phyloP scores from a whole-genome alignment of 2,797 vertebrate species.

The Phoebastria nigripes region DNA sequence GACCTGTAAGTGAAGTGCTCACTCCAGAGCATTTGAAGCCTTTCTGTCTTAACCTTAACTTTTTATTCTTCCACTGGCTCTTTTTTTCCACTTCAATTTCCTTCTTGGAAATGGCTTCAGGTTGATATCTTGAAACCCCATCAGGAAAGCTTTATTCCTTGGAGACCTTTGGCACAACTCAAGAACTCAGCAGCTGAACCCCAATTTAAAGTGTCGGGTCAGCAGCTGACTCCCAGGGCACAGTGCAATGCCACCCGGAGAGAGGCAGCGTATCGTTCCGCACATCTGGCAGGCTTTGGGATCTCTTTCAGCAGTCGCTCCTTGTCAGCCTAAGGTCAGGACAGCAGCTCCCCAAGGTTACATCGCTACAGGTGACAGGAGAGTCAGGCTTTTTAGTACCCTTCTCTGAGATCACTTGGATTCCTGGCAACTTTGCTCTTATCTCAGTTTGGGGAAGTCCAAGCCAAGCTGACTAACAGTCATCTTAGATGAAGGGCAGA shows the following conservation, averaged over 20 bases:
- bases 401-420: neutral
- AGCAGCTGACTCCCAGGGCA: neutral
- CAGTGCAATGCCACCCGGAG: accelerated
- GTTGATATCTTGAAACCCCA: neutral
- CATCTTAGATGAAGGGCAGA: neutral
- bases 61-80: neutral
- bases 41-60: neutral
- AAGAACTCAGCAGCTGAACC: neutral
- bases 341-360: neutral
- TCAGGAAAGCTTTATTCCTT: neutral
- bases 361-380: neutral
- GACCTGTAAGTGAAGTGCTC: neutral
- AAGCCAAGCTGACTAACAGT: neutral
- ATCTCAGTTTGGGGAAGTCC: neutral
- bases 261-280: accelerated
- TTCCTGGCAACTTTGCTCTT: slow-evolving; percentile 9
- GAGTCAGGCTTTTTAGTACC: neutral
- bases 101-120: neutral
- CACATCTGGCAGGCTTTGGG: neutral
- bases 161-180: neutral
- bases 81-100: neutral
- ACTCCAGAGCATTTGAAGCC: neutral
- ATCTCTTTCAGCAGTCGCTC: neutral
- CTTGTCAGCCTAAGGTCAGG: neutral
- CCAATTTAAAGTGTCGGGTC: accelerated